A percentile compares a stretch with the other conserved stretches of the same genome.
phyloP scores from a whole-genome alignment of 2,797 vertebrate species.

The Pipistrellus pipistrellus region DNA sequence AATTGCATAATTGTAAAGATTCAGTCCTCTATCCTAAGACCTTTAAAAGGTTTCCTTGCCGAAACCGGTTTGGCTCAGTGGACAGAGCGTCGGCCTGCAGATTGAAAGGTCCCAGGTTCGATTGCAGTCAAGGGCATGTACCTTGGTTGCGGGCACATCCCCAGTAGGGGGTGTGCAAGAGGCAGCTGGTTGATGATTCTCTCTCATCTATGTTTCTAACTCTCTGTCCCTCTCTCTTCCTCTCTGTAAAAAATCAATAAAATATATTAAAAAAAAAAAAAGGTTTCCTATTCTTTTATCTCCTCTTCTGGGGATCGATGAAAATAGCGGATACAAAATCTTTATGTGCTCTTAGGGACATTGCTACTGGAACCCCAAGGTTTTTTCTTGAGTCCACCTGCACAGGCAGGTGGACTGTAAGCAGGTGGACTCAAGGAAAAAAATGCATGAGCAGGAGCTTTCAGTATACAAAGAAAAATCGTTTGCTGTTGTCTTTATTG shows the following conservation, averaged over 20 bases:
- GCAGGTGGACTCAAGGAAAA: neutral
- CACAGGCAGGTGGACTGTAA: too few relatives aligned
- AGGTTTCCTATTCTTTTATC: neutral
- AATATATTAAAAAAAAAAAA: too few relatives aligned
- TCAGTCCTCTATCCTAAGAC: neutral
- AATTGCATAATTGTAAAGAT: slow-evolving; percentile 35
- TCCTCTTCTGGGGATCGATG: slow-evolving; percentile 18
- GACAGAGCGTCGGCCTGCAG: too few relatives aligned
- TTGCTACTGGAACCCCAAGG: neutral
- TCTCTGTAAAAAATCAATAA: too few relatives aligned
- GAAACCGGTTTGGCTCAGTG: too few relatives aligned
- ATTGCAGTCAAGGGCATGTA: too few relatives aligned
- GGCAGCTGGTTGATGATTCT: too few relatives aligned
- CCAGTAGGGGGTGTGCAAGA: too few relatives aligned
- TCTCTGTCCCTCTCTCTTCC: too few relatives aligned
- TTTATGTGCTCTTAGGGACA: neutral
- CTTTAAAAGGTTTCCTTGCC: neutral
- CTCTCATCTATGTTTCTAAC: too few relatives aligned
- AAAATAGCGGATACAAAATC: slow-evolving; percentile 14
- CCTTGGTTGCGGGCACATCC: too few relatives aligned
- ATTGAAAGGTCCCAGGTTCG: too few relatives aligned
- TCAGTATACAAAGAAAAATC: neutral
- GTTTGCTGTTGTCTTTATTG: neutral
- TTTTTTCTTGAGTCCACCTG: neutral
- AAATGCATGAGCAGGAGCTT: neutral